Base-by-base conservation (phyloP, 2,797 vertebrate genomes). In the Nannoperca obscura region DNA sequence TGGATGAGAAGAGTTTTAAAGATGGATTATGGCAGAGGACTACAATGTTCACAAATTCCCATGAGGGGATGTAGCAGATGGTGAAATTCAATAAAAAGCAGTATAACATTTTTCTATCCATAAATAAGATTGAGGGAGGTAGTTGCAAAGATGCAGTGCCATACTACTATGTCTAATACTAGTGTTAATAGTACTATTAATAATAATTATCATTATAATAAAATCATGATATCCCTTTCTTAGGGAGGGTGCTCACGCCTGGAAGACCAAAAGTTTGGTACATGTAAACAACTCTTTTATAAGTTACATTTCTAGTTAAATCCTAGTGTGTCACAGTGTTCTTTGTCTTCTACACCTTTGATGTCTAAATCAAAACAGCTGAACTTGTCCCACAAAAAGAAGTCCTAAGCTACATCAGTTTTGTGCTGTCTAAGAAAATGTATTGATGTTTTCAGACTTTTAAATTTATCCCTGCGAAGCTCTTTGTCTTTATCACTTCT, bases 1-100 rank as follows among this genome's bases (percentile, higher is more conserved):
- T 65, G 63, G 72, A 79, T 61, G 62, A 72, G 53, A 63, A 49
- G 20, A 19, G 50, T 81, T 78, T 68, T 64, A 75, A 63, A 67
- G 71, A 83, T 71, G 32, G 66, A 69, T 69, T 67, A 66, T 50
- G 57, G 50, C 38, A 68, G 61, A 34, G 22, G 34, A 30, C 32
- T 36, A 53, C 63, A 57, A 3, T 59, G 3, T 72, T 63, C 24
- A 55, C 44, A 52, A 71, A 49, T 54, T 57, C 19, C 54, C 17
- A 34, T 2, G 0, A 7, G 66, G 27, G 32, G 42, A 34, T 20
- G 40, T 14, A 46, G n/a, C 49, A 59, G 22, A 71, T 66, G 50
- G 32, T 53, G 44, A 30, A 59, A 58, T 75, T 49, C 22, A 34
- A 66, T 47, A 57, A 52, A 72, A 55, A 59, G 12, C 30, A 62